phyloP scores from a whole-genome alignment of 2,113 vertebrate species.

The Globicephala melas region DNA sequence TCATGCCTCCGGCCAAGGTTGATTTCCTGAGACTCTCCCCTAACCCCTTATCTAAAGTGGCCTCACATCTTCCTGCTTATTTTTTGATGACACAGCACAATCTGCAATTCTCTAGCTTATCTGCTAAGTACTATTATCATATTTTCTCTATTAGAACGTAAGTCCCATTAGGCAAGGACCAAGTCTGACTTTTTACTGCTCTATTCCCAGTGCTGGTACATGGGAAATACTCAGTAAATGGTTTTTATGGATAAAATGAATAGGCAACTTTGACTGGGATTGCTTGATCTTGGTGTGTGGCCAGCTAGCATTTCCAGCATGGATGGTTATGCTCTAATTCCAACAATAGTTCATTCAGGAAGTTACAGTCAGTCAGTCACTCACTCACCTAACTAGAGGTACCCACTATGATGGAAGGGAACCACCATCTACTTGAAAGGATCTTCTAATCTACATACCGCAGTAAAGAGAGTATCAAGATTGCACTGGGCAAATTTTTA shows the following conservation, averaged over 20 bases:
- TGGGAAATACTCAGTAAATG: not conserved
- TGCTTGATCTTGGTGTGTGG: not conserved
- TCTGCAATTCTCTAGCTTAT: not conserved
- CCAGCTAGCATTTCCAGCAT: not conserved
- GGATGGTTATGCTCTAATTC: not conserved
- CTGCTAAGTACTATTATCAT: not conserved
- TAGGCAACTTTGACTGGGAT: not conserved
- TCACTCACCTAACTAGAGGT: not conserved
- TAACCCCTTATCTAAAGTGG: not conserved
- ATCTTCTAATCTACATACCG: not conserved
- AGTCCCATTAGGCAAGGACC: not conserved
- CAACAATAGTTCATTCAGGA: not conserved
- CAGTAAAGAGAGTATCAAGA: not conserved
- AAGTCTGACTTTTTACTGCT: not conserved
- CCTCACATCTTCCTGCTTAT: not conserved
- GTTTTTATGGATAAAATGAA: not conserved
- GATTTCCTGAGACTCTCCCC: not conserved
- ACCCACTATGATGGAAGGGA: not conserved
- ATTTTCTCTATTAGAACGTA: not conserved
- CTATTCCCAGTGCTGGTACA: not conserved
- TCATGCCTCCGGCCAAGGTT: not conserved
- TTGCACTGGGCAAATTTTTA: not conserved
- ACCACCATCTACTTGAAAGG: not conserved
- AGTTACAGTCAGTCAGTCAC: not conserved
- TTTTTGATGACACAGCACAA: not conserved